Percentiles rank a stretch among this genome's conserved stretches.
Evolutionary conservation across 2,888 invertebrate genomes (phyloP).

Genomic region (Polietes domitor): DNA sequence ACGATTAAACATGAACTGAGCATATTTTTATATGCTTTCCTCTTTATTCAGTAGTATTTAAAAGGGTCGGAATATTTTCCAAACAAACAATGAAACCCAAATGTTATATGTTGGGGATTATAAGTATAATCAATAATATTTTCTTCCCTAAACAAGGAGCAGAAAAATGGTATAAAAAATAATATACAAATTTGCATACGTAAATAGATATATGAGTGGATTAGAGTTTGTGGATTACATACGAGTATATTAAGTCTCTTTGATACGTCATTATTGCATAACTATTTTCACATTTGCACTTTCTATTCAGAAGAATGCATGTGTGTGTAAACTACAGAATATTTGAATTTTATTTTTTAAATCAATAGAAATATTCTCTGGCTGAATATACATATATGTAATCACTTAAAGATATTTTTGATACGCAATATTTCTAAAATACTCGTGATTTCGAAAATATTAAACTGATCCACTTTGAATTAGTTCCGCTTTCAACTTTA

Average conservation of each 20-base stretch:
- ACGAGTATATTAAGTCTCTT: constrained; percentile 16
- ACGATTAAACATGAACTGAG: too few relatives aligned
- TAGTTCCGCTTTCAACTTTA: too few relatives aligned
- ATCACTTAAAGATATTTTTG: too few relatives aligned
- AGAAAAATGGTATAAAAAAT: background rate
- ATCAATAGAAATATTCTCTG: too few relatives aligned
- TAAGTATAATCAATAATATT: background rate
- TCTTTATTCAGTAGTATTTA: background rate
- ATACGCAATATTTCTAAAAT: too few relatives aligned
- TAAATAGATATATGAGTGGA: background rate
- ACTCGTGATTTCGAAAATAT: too few relatives aligned
- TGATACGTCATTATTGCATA: background rate
- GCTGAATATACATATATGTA: too few relatives aligned
- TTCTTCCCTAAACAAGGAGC: background rate
- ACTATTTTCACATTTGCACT: background rate
- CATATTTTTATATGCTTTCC: background rate
- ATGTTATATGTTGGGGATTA: background rate
- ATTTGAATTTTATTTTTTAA: too few relatives aligned
- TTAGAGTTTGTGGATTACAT: background rate
- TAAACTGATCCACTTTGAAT: too few relatives aligned
- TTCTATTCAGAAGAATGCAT: background rate
- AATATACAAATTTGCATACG: too few relatives aligned
- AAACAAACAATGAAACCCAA: background rate
- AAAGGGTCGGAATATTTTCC: background rate
- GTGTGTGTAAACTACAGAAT: too few relatives aligned